phyloP scores from a whole-genome alignment of 2,797 vertebrate genomes.

The Ficedula albicollis region DNA sequence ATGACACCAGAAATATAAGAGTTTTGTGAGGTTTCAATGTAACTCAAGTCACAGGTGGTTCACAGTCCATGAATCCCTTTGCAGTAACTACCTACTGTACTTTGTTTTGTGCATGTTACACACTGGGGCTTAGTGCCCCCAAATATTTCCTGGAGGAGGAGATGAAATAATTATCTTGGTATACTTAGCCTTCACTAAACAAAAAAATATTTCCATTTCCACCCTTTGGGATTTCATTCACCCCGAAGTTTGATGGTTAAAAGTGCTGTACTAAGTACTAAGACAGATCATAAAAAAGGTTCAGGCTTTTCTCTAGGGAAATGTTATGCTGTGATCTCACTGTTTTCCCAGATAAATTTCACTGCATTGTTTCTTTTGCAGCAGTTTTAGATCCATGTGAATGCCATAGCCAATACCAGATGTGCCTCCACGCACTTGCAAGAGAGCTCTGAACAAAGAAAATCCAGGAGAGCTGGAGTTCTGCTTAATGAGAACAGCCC shows the following conservation, averaged over 20 bases:
- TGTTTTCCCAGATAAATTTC: constrained; percentile 67
- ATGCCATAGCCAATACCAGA: constrained; percentile 50
- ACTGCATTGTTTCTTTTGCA: constrained; percentile 59
- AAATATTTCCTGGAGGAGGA: neutral
- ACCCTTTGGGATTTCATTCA: neutral
- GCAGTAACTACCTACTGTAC: neutral
- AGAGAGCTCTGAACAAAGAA: constrained; percentile 52
- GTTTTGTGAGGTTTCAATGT: neutral
- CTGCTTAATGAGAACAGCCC: constrained; percentile 63
- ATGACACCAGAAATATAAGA: neutral
- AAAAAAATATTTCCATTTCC: constrained; percentile 39
- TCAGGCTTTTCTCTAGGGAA: constrained; percentile 61
- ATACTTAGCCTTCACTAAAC: neutral
- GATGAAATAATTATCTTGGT: neutral
- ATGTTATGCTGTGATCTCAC: constrained; percentile 56
- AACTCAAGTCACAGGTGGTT: neutral
- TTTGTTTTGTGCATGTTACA: neutral
- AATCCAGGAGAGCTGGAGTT: constrained; percentile 55
- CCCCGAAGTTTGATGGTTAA: constrained; percentile 36
- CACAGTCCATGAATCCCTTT: neutral
- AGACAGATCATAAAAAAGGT: constrained; percentile 41
- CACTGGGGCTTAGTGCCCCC: neutral
- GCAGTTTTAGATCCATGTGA: constrained; percentile 45
- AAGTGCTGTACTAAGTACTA: neutral
- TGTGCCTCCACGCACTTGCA: constrained; percentile 22